phyloP scores from a whole-genome alignment of 2,113 vertebrate species.

The Leptosomus discolor region DNA sequence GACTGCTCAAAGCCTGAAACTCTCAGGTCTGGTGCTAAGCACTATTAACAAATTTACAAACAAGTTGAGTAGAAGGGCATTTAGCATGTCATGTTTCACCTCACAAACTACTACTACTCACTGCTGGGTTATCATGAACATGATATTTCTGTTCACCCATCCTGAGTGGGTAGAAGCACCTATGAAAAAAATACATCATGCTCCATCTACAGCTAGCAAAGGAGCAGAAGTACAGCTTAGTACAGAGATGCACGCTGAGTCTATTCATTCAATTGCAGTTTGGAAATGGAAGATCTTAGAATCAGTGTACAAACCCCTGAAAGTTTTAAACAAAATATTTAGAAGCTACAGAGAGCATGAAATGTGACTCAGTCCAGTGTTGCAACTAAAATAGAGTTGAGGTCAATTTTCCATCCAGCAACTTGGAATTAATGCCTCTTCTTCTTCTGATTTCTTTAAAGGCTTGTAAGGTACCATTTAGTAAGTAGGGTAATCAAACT shows the following conservation, averaged over 20 bases:
- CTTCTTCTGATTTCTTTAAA: neutral
- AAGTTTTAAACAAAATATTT: neutral
- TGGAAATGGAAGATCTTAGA: neutral
- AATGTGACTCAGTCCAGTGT: neutral
- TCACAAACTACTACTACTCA: neutral
- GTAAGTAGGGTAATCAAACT: neutral
- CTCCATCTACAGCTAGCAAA: neutral
- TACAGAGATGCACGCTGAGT: neutral
- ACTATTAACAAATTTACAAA: neutral
- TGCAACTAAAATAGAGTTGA: neutral
- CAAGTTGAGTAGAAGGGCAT: neutral
- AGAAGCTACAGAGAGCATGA: neutral
- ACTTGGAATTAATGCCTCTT: neutral
- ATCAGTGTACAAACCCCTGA: neutral
- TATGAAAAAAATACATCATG: neutral
- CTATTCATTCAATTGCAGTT: neutral
- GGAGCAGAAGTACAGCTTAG: neutral
- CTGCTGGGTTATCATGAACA: neutral
- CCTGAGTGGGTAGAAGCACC: neutral
- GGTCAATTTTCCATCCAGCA: neutral
- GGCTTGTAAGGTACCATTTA: neutral
- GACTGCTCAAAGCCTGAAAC: neutral
- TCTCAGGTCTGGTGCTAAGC: neutral
- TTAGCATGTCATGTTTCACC: neutral
- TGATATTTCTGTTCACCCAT: neutral